phyloP scores from a whole-genome alignment of 2,113 vertebrate species.

The Irena cyanogastra region DNA sequence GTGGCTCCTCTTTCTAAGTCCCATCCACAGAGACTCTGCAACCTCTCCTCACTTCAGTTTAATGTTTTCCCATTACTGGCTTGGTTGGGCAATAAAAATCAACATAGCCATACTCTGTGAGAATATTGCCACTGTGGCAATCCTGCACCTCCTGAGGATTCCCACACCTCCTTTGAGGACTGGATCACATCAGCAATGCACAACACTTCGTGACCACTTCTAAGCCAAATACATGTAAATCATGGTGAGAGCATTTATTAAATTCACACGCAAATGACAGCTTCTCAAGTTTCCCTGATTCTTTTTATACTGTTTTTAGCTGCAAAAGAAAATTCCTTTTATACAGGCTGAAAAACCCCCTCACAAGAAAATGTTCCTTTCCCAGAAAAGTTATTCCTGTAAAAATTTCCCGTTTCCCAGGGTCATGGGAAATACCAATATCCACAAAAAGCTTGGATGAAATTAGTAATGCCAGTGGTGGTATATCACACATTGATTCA shows the following conservation, averaged over 20 bases:
- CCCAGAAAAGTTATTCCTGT: neutral
- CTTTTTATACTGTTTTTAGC: neutral
- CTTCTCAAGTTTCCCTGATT: neutral
- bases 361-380: neutral
- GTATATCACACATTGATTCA: neutral
- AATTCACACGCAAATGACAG: neutral
- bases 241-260: neutral
- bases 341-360: neutral
- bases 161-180: neutral
- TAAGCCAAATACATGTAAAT: neutral
- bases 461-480: neutral
- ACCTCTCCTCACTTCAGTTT: neutral
- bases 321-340: neutral
- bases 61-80: neutral
- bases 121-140: neutral
- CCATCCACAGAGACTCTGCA: neutral
- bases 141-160: neutral
- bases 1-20: neutral
- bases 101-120: neutral
- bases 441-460: neutral
- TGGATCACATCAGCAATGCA: neutral
- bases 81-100: neutral
- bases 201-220: neutral
- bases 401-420: neutral
- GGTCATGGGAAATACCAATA: rapidly evolving